Evolutionary conservation across 2,113 vertebrate genomes (phyloP).

Genomic region (Myrmecobius fasciatus): DNA sequence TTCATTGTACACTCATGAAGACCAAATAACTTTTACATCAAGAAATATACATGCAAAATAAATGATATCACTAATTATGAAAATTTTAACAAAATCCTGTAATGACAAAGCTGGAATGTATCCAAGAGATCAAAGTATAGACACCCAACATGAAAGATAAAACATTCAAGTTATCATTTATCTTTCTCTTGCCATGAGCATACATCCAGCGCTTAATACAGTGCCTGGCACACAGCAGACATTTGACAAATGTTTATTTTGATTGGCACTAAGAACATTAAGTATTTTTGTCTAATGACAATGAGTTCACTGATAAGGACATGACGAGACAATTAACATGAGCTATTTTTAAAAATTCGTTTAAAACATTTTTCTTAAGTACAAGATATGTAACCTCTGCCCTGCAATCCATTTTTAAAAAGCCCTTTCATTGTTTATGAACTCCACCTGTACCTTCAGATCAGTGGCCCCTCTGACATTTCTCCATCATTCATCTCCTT

Average conservation of each 20-base stretch:
- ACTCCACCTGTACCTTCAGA: no score
- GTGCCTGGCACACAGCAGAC: no score
- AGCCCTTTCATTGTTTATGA: not conserved
- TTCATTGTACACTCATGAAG: constrained; percentile 40
- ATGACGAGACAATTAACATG: not conserved
- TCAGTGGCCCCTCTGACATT: no score
- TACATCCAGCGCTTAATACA: not conserved
- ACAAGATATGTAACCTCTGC: constrained; percentile 22
- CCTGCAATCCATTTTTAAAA: no score
- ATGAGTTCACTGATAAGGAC: not conserved
- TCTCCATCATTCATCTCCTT: no score
- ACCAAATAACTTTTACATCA: constrained; percentile 8
- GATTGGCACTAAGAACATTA: not conserved
- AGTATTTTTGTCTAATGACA: not conserved
- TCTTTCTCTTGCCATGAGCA: not conserved
- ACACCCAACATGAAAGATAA: not conserved
- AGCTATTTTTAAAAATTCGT: constrained; percentile 39
- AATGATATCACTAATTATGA: constrained; percentile 16
- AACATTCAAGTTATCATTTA: constrained; percentile 16
- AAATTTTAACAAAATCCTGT: constrained; percentile 22
- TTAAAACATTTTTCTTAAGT: constrained; percentile 44
- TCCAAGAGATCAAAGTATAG: no score
- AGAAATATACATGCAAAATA: constrained; percentile 10
- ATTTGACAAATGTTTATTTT: not conserved
- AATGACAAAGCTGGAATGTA: no score